phyloP scores from a whole-genome alignment of 2,113 vertebrate species.

The Corvus moneduloides region DNA sequence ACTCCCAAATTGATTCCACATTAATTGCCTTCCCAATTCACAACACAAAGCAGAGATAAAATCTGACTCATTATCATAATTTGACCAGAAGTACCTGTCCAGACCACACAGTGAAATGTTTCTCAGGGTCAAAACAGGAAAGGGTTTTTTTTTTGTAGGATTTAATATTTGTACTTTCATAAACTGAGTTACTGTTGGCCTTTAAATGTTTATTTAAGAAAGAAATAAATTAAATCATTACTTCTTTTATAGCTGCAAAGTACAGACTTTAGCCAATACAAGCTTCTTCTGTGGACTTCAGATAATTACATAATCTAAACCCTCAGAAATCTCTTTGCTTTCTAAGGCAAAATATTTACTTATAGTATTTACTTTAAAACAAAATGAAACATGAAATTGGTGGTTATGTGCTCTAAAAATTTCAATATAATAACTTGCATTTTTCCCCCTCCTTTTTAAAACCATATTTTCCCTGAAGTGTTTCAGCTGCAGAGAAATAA shows the following conservation, averaged over 20 bases:
- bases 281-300: background rate
- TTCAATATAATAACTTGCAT: background rate
- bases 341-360: background rate
- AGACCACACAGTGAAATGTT: background rate
- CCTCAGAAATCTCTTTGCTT: background rate
- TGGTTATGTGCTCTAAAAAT: background rate
- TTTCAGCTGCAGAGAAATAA: background rate
- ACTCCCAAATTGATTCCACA: background rate
- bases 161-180: background rate
- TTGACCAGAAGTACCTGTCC: background rate
- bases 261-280: background rate
- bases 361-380: background rate
- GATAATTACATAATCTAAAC: background rate
- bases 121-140: background rate
- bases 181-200: background rate
- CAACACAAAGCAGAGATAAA: background rate
- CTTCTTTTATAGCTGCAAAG: background rate
- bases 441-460: background rate
- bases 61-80: background rate
- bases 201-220: background rate
- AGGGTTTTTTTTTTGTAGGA: background rate
- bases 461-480: background rate
- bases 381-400: background rate
- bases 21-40: background rate
- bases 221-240: background rate